These are phyloP conservation scores for Coregonus sp. DNA, from an alignment of 2,797 vertebrate species.

Conservation along the genomic window DNA sequence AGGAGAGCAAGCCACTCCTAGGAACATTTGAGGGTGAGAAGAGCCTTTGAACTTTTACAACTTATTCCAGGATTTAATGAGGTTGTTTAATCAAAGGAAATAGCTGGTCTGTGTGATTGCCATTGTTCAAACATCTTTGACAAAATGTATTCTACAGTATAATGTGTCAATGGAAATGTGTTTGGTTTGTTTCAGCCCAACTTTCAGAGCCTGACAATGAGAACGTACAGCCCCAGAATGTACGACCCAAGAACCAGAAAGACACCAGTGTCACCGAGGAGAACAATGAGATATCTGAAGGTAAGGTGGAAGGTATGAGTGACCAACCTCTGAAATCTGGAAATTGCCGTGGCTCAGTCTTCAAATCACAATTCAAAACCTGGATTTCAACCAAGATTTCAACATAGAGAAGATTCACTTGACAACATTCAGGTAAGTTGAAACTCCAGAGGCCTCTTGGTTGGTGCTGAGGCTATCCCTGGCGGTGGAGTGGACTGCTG, in stretches of 20 bases:
- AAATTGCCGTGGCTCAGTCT: neutral
- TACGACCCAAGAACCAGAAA: constrained; percentile 50
- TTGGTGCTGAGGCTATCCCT: neutral
- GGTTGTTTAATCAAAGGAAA: neutral
- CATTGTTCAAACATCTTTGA: neutral
- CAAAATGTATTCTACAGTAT: neutral
- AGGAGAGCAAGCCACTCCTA: constrained; percentile 86
- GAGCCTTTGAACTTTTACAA: neutral
- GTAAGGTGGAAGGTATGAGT: constrained; percentile 57
- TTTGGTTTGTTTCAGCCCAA: constrained; percentile 53
- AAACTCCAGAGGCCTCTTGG: constrained; percentile 11
- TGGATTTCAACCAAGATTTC: neutral
- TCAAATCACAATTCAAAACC: constrained; percentile 7
- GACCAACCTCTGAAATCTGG: neutral
- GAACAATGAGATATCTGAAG: constrained; percentile 71
- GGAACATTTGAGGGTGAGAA: constrained; percentile 87
- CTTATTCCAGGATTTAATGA: neutral
- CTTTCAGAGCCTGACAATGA: constrained; percentile 37
- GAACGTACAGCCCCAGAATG: constrained; percentile 34
- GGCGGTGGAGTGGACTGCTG: neutral
- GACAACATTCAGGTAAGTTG: constrained; percentile 15
- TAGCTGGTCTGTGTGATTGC: neutral
- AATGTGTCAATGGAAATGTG: neutral
- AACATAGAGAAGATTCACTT: neutral
- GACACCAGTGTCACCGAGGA: constrained; percentile 39